A percentile compares a stretch with the other conserved stretches of the same genome.
These are phyloP conservation scores for Anguilla japonica DNA, from an alignment of 2,113 vertebrate genomes.

Conservation along the genomic window DNA sequence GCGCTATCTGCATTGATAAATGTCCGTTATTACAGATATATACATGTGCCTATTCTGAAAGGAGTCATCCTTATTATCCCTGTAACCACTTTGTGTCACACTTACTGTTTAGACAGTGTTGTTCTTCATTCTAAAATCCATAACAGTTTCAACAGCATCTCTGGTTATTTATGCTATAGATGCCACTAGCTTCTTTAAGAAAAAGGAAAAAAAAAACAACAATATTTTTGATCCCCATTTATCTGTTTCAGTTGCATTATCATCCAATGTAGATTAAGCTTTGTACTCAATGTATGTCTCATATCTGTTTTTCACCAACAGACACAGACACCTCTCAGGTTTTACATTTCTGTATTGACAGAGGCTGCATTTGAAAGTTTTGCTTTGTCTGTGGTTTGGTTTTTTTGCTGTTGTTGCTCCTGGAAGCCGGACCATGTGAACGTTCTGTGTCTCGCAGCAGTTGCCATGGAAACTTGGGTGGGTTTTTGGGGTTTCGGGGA, in stretches of 20 bases:
- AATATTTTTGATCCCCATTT: not conserved
- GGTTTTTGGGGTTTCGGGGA: slow-evolving; percentile 21
- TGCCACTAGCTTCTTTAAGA: not conserved
- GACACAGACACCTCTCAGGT: no score
- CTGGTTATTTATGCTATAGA: not conserved
- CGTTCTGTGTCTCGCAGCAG: not conserved
- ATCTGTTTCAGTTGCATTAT: not conserved
- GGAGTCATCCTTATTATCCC: not conserved
- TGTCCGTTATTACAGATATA: not conserved
- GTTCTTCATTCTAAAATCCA: not conserved
- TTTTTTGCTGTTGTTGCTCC: not conserved
- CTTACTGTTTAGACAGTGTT: not conserved
- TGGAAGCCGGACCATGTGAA: not conserved
- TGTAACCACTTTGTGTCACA: not conserved
- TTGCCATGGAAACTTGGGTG: slow-evolving; percentile 22
- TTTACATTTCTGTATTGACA: not conserved
- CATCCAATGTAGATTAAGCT: not conserved
- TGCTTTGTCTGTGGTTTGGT: not conserved
- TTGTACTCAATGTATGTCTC: not conserved
- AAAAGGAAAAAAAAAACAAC: not conserved
- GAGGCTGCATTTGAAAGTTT: not conserved
- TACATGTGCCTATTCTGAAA: not conserved
- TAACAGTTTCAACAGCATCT: not conserved
- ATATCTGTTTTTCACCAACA: no score
- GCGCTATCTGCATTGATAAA: not conserved